Base-by-base conservation (phyloP, 1,140 invertebrate species). In the Metaphire vulgaris region DNA sequence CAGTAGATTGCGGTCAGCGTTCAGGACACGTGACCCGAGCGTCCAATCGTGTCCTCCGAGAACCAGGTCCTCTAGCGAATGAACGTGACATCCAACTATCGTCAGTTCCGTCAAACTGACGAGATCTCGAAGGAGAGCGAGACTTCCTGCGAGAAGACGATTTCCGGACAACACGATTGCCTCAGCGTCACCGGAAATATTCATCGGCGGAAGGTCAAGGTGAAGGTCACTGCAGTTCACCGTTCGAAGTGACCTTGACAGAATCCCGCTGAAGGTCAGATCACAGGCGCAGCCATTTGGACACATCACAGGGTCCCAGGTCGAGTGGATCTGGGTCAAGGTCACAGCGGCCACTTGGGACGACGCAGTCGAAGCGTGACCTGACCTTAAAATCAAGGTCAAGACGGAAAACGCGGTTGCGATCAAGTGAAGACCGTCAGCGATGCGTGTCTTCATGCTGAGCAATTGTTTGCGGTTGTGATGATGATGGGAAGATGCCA, bases 1-100 rank as follows among this genome's bases (percentile, higher is more conserved):
- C 29, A 78, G n/a, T 29, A 64, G 30, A 41, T 78, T 78, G 16
- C 34, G 1, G 33, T 34, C 34, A 26, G 28, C 72, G 28, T 73
- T 34, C 2, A 73, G 33, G 1, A 34, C 32, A n/a, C 1, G 32
- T 2, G 41, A 0, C 2, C 31, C 28, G 2, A 73, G 72, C 14
- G 41, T 41, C 33, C 33, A 34, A 30, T 73, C 72, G 72, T 73
- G 72, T 34, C 72, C 72, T 1, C 31, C 72, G 1, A 73, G 33
- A 26, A 41, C 56, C 31, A 73, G 32, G 33, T 73, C 33, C 14
- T 28, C 72, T 28, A 73, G 26, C 15, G 32, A 34, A 16, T 41
- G 12, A 15, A 73, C 72, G 33, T 64, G 1, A 26, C 72, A 73
- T 1, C 34, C 33, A 16, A 28, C 28, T 14, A 73, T 73, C 14